Conservation (phyloP, 2,888 invertebrate genomes). For the Agapostemon virescens region DNA sequence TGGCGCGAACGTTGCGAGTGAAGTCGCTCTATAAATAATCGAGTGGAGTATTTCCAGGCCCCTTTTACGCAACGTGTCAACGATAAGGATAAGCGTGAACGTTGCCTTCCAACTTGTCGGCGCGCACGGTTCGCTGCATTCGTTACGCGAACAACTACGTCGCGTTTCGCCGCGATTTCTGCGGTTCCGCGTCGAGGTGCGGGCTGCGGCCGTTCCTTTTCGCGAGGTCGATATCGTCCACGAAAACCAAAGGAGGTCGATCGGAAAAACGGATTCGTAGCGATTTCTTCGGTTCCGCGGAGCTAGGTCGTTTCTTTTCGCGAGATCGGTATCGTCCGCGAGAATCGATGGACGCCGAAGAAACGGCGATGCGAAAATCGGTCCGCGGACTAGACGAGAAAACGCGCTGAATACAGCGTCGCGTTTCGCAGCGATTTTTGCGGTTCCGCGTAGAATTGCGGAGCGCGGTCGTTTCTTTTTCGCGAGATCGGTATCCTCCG, state of each 20-base stretch:
- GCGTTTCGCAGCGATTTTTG: too few relatives aligned
- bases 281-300: neutral
- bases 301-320: neutral
- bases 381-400: too few relatives aligned
- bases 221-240: neutral
- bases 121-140: conserved; percentile 37
- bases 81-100: conserved; percentile 70
- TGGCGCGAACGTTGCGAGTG: conserved; percentile 39
- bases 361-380: too few relatives aligned
- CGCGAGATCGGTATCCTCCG: too few relatives aligned
- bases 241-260: too few relatives aligned
- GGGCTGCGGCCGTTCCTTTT: neutral
- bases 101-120: conserved; percentile 56
- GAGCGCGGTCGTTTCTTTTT: too few relatives aligned
- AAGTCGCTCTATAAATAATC: conserved; percentile 70
- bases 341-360: too few relatives aligned
- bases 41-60: conserved; percentile 69
- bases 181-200: neutral
- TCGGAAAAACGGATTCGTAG: too few relatives aligned
- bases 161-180: neutral
- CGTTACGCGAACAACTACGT: neutral
- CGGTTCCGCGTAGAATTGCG: too few relatives aligned
- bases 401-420: too few relatives aligned
- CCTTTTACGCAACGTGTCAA: conserved; percentile 68
- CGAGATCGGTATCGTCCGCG: neutral